A percentile compares a stretch with the other conserved stretches of the same genome.
phyloP scores from a whole-genome alignment of 2,797 vertebrate genomes.

The Vultur gryphus region DNA sequence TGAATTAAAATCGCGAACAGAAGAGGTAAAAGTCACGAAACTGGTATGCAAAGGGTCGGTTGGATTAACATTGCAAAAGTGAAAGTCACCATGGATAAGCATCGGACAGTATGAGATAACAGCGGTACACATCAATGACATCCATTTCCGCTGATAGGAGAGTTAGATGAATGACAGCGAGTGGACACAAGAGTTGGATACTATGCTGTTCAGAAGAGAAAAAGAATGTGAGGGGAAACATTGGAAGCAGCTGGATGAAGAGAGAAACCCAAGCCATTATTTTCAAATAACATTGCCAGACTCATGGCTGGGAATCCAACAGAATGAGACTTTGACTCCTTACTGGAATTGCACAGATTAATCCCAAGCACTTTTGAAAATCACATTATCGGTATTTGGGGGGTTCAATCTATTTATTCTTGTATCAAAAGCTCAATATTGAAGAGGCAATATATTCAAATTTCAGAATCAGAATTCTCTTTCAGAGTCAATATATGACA shows the following conservation, averaged over 20 bases:
- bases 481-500: neutral
- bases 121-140: neutral
- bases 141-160: neutral
- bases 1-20: neutral
- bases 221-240: neutral
- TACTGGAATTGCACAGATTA: neutral
- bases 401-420: neutral
- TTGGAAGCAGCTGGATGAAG: neutral
- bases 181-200: neutral
- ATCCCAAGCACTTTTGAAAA: neutral
- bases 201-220: neutral
- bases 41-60: neutral
- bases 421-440: neutral
- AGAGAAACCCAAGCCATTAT: neutral
- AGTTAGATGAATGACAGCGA: neutral
- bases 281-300: neutral
- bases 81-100: neutral
- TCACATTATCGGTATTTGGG: neutral
- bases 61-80: neutral
- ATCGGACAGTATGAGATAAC: rapidly evolving
- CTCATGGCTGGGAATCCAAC: neutral
- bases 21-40: neutral
- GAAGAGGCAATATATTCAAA: neutral
- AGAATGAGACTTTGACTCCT: neutral
- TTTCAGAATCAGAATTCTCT: neutral